These are phyloP conservation scores for Clivina fossor DNA, from an alignment of 2,888 invertebrate genomes.

Conservation along the genomic window DNA sequence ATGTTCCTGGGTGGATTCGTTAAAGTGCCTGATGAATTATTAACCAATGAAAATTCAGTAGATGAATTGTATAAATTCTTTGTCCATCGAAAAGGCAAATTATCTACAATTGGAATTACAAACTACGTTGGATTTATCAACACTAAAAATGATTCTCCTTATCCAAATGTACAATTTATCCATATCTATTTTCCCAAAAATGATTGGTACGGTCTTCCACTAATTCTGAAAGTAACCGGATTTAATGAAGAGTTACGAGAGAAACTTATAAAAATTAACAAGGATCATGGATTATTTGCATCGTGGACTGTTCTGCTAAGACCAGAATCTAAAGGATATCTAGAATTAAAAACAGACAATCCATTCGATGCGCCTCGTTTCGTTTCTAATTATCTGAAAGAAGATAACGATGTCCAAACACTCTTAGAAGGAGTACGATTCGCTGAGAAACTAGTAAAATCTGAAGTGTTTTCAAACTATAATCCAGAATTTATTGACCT, in stretches of 20 bases:
- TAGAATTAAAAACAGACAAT: constrained; percentile 58
- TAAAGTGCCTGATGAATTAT: constrained; percentile 6
- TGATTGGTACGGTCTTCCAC: constrained; percentile 23
- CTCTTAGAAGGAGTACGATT: constrained; percentile 57
- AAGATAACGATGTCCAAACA: constrained; percentile 57
- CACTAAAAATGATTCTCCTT: constrained; percentile 52
- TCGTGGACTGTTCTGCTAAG: constrained; percentile 52
- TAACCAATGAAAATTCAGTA: constrained; percentile 18
- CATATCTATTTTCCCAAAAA: constrained; percentile 53
- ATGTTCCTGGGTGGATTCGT: constrained; percentile 18
- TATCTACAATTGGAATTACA: constrained; percentile 53
- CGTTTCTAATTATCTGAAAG: constrained; percentile 63
- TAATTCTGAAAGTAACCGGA: constrained; percentile 1
- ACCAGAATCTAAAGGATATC: constrained; percentile 59
- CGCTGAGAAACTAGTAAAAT: constrained; percentile 50
- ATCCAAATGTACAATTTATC: constrained; percentile 62
- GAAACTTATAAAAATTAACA: constrained; percentile 47
- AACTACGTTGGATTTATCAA: constrained; percentile 57
- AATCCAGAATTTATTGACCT: constrained; percentile 49
- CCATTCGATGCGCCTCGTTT: constrained; percentile 63
- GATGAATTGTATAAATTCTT: constrained; percentile 54
- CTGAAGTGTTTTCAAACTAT: constrained; percentile 50
- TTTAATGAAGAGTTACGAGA: neutral
- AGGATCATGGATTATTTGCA: constrained; percentile 49
- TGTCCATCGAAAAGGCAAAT: constrained; percentile 55